Evolutionary conservation across 2,888 invertebrate genomes (phyloP), one percentile per base, ranked within the genome.

Genomic region (Temnothorax ravouxi): DNA sequence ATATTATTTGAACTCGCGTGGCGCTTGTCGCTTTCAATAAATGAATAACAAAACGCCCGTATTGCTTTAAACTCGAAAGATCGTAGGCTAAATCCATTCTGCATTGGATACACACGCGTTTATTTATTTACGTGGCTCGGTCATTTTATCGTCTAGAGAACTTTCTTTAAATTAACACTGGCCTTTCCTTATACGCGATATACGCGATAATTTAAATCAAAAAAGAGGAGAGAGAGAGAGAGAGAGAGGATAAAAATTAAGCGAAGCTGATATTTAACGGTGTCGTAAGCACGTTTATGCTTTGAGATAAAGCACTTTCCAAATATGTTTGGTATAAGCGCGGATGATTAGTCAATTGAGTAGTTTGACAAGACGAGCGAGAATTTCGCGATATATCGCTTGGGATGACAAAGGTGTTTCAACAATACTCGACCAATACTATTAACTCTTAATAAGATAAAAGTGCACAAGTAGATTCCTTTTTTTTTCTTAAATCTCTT

Each of bases 401-500:
- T 6, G 8, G 9, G 5, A 74, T 41, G 61, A 71, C 34, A 87
- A 71, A 85, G 75, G 82, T 66, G 75, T 85, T 86, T 87, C 72
- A 86, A 89, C 67, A 90, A 89, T 88, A 89, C 86, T 90, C 86
- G 90, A 90, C 91, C 90, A 90, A 90, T 90, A 90, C 84, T 80
- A 71, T 75, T 90, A 91, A 90, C 56, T 84, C 77, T 72, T 90
- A 90, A 88, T 90, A 90, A 88, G 75, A 62, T 90, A 84, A 88
- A 86, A 41, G 15, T 72, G 72, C 66, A 56, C 61, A 69, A 18
- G 38, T 82, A 50, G 75, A 41, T 29, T 66, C 52, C 56, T 67
- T 34, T 50, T 38, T 67, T 38, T 67, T 13, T 64, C 66, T 21
- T 25, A 62, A 86, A 21, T 69, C 74, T 61, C 54, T 44, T 9